A percentile compares a stretch with the other conserved stretches of the same genome.
Conservation (phyloP, 2,113 vertebrate species). For the Pteronura brasiliensis region DNA sequence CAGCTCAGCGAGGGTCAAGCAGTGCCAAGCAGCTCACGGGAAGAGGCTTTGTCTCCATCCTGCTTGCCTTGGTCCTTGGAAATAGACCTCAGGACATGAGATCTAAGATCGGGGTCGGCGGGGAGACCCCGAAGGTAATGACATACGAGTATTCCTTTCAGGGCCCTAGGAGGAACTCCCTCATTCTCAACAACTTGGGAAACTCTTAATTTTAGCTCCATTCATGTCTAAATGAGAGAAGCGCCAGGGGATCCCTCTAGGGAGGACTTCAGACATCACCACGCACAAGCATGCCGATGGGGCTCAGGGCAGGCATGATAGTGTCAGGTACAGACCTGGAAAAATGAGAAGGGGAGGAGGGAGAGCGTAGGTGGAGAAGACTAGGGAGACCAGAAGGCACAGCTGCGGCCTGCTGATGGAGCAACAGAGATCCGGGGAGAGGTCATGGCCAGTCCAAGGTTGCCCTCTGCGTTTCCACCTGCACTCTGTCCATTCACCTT, state of each 20-base stretch:
- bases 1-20: background rate
- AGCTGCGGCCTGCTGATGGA: background rate
- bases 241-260: too few relatives aligned
- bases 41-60: background rate
- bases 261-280: background rate
- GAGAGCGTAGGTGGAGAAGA: background rate
- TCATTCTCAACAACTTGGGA: background rate
- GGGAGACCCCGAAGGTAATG: background rate
- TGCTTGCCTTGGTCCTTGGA: background rate
- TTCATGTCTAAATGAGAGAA: background rate
- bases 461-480: background rate
- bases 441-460: fast-evolving
- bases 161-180: background rate
- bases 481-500: fast-evolving
- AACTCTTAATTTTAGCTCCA: background rate
- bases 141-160: background rate
- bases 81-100: background rate
- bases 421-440: background rate
- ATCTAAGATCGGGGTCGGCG: background rate
- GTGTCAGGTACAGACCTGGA: fast-evolving
- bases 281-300: fast-evolving
- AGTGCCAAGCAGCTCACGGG: background rate
- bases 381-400: background rate
- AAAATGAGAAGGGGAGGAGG: background rate
- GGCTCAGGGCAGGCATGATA: background rate